These are phyloP conservation scores for Pseudomyrmex gracilis DNA, from an alignment of 1,140 invertebrate genomes.

Conservation along the genomic window DNA sequence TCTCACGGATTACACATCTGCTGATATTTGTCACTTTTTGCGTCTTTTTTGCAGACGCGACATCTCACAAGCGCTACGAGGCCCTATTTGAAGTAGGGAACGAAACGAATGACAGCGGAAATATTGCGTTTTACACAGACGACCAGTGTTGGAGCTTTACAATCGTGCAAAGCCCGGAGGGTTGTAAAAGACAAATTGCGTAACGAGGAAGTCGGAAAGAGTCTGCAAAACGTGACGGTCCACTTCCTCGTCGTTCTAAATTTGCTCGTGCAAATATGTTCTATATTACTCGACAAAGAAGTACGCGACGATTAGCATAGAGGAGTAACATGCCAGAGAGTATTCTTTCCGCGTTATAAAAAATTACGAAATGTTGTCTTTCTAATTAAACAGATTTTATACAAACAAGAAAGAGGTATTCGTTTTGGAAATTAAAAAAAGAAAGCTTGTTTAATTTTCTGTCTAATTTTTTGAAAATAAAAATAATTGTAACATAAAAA, in stretches of 20 bases:
- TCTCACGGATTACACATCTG: constrained; percentile 38
- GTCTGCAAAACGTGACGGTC: constrained; percentile 25
- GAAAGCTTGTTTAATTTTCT: not conserved
- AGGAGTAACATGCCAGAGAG: not conserved
- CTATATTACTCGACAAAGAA: constrained; percentile 23
- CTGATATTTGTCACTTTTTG: constrained; percentile 38
- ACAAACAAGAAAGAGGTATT: not conserved
- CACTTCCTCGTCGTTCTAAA: constrained; percentile 19
- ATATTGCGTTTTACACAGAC: constrained; percentile 44
- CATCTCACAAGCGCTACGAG: constrained; percentile 21
- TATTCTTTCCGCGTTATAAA: not conserved
- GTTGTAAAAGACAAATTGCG: constrained; percentile 55
- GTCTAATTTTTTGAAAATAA: not conserved
- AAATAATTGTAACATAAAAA: not conserved
- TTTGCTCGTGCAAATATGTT: constrained; percentile 35
- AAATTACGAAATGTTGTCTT: not conserved
- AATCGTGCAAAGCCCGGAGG: constrained; percentile 40
- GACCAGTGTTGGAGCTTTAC: constrained; percentile 36
- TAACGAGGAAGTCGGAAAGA: constrained; percentile 36
- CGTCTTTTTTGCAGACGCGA: constrained; percentile 1
- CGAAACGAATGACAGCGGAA: constrained; percentile 39
- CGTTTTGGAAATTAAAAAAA: no score
- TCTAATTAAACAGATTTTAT: constrained; percentile 15
- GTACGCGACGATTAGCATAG: constrained; percentile 3
- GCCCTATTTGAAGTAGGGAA: constrained; percentile 5